Evolutionary conservation across 2,888 invertebrate genomes (phyloP).

Genomic region (Brassicogethes aeneus): DNA sequence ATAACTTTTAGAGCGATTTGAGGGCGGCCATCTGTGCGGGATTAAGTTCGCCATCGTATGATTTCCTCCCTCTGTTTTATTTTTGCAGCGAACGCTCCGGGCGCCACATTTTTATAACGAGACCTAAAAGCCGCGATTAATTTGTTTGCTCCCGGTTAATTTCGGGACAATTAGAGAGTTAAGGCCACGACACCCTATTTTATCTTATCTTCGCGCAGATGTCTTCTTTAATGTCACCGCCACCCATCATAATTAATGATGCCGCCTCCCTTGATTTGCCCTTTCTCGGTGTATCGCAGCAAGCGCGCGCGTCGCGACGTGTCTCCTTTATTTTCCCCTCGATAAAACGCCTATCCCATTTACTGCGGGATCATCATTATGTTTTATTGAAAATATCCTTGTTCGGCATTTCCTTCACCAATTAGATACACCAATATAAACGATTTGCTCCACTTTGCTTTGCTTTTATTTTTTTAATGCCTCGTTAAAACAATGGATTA

Average conservation of each 20-base stretch:
- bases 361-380: neutral
- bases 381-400: too few species aligned
- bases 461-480: too few species aligned
- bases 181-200: conserved; percentile 22
- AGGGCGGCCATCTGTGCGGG: conserved; percentile 42
- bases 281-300: neutral
- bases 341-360: neutral
- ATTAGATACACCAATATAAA: too few species aligned
- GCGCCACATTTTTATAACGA: conserved; percentile 38
- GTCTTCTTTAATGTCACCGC: conserved; percentile 3
- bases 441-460: too few species aligned
- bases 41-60: conserved; percentile 34
- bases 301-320: too few species aligned
- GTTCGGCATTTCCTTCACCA: too few species aligned
- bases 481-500: too few species aligned
- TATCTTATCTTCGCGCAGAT: conserved; percentile 14
- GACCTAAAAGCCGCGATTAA: conserved; percentile 36
- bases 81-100: conserved; percentile 19
- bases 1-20: conserved; percentile 43
- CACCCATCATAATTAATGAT: conserved; percentile 2
- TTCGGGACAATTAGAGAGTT: conserved; percentile 37
- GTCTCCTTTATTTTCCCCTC: neutral
- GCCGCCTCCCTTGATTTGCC: neutral
- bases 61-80: conserved; percentile 7
- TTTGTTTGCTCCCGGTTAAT: conserved; percentile 38